Evolutionary conservation across 2,113 vertebrate genomes (phyloP), one percentile per base, ranked within the genome.

Genomic region (Rana temporaria): DNA sequence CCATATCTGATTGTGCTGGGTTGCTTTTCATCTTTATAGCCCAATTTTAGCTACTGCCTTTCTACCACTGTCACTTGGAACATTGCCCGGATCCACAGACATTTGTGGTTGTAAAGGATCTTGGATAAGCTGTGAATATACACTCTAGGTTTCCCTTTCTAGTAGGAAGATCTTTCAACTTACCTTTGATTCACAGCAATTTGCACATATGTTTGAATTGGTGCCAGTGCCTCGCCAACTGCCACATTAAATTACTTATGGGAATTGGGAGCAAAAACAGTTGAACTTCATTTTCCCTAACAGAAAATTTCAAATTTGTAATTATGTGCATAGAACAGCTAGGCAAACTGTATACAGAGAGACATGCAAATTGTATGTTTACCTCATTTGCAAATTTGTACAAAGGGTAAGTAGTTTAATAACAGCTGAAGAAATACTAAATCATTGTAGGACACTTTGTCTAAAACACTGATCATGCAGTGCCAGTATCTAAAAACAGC

Each of bases 241-340:
- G 88, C 85, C 86, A 79, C 67, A 79, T 67, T 86, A 88, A 91
- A 90, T 91, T 90, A 91, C 87, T 90, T 86, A 84, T 85, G 85
- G 85, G 83, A 86, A 84, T 57, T 85, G 85, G 85, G 88, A 87
- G 56, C 86, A 87, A 85, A 19, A 66, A 65, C 19, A 20, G 38
- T 52, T 78, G 75, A 14, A 66, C 60, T 66, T 55, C 4, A 55
- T 55, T 78, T 17, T 78, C 20, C 22, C 20, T 55, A 24, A 22
- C 38, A 53, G 22, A 60, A 65, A 1, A 52, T 53, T 65, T 78
- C 42, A 19, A 48, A n/a, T 19, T 55, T 78, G 48, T 71, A 71
- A 71, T 71, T 55, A 55, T 30, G 55, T 38, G 55, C 34, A n/a
- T 59, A 14, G 11, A 17, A 9, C 32, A 22, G 34, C n/a, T 3